phyloP scores from a whole-genome alignment of 2,113 vertebrate species.

The Pogonocichla stellata region DNA sequence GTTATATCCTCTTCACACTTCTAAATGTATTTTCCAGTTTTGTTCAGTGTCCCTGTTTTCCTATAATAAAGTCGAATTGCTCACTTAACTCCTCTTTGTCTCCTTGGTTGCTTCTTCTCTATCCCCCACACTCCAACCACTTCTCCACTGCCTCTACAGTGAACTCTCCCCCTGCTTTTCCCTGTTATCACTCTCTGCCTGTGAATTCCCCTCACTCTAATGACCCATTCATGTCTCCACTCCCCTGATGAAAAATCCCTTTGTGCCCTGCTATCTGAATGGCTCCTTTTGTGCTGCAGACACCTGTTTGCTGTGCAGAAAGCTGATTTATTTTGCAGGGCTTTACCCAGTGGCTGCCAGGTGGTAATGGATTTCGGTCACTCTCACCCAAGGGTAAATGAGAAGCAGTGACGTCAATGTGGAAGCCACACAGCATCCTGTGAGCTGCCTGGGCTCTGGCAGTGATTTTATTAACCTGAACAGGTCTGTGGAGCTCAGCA shows the following conservation, averaged over 20 bases:
- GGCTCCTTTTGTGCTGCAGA: neutral
- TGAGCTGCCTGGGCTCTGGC: neutral
- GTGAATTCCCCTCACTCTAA: neutral
- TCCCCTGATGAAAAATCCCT: neutral
- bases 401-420: constrained; percentile 26
- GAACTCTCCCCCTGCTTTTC: neutral
- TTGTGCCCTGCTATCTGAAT: neutral
- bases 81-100: neutral
- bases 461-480: constrained; percentile 25
- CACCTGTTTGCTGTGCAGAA: neutral
- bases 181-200: neutral
- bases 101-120: neutral
- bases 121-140: rapidly evolving
- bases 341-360: neutral
- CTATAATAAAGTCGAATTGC: neutral
- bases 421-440: neutral
- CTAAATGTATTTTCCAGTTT: neutral
- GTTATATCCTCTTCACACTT: neutral
- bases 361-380: neutral
- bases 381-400: constrained; percentile 7
- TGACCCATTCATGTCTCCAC: neutral
- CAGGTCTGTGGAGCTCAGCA: neutral
- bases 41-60: neutral
- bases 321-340: neutral
- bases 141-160: neutral